Base-by-base conservation (phyloP, 2,888 invertebrate genomes). In the Sminthurinus aureus region DNA sequence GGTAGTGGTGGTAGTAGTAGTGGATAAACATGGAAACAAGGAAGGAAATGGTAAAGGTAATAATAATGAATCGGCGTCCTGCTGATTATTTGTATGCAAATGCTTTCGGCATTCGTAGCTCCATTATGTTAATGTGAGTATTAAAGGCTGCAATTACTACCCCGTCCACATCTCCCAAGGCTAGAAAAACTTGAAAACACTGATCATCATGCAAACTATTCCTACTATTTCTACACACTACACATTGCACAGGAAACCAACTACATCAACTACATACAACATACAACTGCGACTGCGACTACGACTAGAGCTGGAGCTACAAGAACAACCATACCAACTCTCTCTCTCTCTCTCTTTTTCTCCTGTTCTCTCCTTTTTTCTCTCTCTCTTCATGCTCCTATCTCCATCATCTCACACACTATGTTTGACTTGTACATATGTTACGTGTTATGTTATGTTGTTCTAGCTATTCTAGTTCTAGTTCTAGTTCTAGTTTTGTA, bases 71-170 rank as follows among this genome's bases (percentile, higher is more conserved):
- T 86, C 86, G 87, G 88, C 88, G 87, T 88, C 88, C 87, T 88
- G 87, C 88, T 87, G 88, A 87, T 88, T 88, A 86, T 88, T 88
- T 87, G 86, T 87, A 88, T 88, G 88, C 87, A 88, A 88, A 88
- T 88, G 88, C 86, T 85, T 86, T 85, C 87, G 87, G 87, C 87
- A 87, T 88, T 87, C 86, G 85, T 38, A 85, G 85, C 79, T 86
- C 86, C 87, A 88, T 88, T 87, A 88, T 88, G 88, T 85, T 87
- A 88, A 88, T 88, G 86, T 86, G 86, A 84, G 85, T 85, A 87
- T 86, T 87, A 87, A 87, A 85, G 86, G 85, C 84, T 86, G 85
- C 87, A 87, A 87, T 87, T 87, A 87, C 87, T 83, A 85, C 84
- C 71, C 77, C 83, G 83, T 86, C 86, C 85, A 84, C 85, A 86